These are phyloP conservation scores for Panorpa germanica DNA, from an alignment of 2,888 invertebrate genomes.

Conservation along the genomic window DNA sequence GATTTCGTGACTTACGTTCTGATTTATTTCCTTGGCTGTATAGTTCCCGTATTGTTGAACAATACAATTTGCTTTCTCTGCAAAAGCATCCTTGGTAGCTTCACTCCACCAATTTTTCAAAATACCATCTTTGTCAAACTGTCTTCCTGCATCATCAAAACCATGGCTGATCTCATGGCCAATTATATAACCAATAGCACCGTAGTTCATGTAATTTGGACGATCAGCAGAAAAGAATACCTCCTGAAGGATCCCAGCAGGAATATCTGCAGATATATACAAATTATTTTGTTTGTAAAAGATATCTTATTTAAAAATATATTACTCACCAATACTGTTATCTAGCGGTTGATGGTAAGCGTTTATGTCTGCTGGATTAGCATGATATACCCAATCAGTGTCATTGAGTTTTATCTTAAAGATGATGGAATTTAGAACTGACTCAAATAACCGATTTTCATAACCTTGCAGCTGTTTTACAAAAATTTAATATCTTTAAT, in stretches of 20 bases:
- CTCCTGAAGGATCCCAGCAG: slow-evolving; percentile 84
- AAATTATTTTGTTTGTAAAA: slow-evolving; percentile 7
- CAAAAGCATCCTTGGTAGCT: slow-evolving; percentile 61
- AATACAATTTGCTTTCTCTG: slow-evolving; percentile 74
- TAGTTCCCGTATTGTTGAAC: slow-evolving; percentile 88
- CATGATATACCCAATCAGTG: slow-evolving; percentile 71
- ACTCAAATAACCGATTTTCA: slow-evolving; percentile 44
- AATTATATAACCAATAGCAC: slow-evolving; percentile 47
- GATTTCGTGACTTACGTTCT: slow-evolving; percentile 36
- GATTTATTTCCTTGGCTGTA: slow-evolving; percentile 52
- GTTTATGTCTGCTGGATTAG: slow-evolving; percentile 67
- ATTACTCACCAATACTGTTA: slow-evolving; percentile 67
- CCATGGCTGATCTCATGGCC: slow-evolving; percentile 55
- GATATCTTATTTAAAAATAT: slow-evolving; percentile 2
- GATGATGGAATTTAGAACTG: slow-evolving; percentile 26
- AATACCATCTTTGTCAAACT: slow-evolving; percentile 25
- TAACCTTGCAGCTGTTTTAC: slow-evolving; percentile 58
- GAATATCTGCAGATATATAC: slow-evolving; percentile 48
- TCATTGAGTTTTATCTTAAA: slow-evolving; percentile 45
- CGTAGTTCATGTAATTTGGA: slow-evolving; percentile 50
- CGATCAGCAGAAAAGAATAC: slow-evolving; percentile 77
- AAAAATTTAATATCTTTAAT: slow-evolving; percentile 60
- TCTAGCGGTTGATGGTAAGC: slow-evolving; percentile 73
- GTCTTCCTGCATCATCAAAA: slow-evolving; percentile 38
- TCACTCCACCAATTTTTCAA: slow-evolving; percentile 86